Evolutionary conservation across 1,140 invertebrate species (phyloP).

Genomic region (Harlomillsia oculata): DNA sequence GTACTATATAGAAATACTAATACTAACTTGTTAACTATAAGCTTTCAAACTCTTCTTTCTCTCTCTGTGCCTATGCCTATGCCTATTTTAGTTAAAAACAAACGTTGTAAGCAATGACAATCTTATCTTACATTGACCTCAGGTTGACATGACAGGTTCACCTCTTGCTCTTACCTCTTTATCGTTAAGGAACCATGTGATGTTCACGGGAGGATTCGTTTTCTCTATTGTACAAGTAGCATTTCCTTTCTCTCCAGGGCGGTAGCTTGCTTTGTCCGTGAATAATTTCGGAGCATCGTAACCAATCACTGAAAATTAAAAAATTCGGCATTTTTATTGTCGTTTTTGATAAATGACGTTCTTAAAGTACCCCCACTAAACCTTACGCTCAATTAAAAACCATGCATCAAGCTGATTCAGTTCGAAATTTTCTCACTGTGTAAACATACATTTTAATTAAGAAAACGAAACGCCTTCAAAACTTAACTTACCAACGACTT

Average conservation of each 20-base stretch:
- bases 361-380: too few relatives aligned
- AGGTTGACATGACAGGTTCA: background rate
- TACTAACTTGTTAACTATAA: too few relatives aligned
- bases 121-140: too few relatives aligned
- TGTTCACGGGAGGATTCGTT: conserved; percentile 32
- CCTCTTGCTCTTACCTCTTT: conserved; percentile 19
- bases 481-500: conserved; percentile 23
- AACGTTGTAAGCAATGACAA: background rate
- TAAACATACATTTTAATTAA: too few relatives aligned
- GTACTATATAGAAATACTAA: too few relatives aligned
- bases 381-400: too few relatives aligned
- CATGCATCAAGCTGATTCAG: too few relatives aligned
- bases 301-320: conserved; percentile 23
- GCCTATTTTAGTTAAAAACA: background rate
- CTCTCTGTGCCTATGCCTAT: too few relatives aligned
- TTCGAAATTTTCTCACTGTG: too few relatives aligned
- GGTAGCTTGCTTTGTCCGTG: conserved; percentile 22
- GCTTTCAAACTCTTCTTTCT: too few relatives aligned
- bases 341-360: too few relatives aligned
- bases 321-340: too few relatives aligned
- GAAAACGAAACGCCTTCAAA: background rate
- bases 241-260: conserved; percentile 25
- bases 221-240: conserved; percentile 32
- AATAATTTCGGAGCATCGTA: conserved; percentile 30
- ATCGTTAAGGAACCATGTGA: conserved; percentile 35